These are phyloP conservation scores for Platynereis dumerilii DNA, from an alignment of 2,888 invertebrate genomes.

Conservation along the genomic window DNA sequence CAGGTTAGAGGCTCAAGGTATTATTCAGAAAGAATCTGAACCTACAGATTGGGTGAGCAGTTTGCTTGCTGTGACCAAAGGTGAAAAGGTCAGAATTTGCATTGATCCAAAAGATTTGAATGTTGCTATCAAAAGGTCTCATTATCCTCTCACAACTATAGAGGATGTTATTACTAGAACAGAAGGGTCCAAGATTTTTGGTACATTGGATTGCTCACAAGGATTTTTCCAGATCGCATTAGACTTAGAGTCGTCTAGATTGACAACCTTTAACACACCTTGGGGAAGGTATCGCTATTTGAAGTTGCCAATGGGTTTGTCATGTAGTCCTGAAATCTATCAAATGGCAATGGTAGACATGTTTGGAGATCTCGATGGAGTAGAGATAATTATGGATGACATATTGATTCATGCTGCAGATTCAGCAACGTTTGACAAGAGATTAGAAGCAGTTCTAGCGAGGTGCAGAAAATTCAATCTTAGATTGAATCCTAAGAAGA, in stretches of 20 bases:
- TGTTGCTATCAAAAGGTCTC: neutral
- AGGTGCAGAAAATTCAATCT: neutral
- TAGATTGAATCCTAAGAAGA: neutral
- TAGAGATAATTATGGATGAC: no score
- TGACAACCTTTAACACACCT: conserved; percentile 4
- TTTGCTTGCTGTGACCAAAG: neutral
- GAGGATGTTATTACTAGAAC: neutral
- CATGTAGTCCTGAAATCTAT: neutral
- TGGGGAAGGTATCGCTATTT: neutral
- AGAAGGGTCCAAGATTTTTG: neutral
- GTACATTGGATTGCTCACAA: neutral
- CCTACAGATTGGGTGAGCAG: no score
- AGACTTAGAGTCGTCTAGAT: neutral
- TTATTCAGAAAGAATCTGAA: no score
- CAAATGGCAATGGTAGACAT: neutral
- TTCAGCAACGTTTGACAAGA: no score
- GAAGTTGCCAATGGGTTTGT: neutral
- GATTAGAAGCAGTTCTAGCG: no score
- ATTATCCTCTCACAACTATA: neutral
- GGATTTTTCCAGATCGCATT: neutral
- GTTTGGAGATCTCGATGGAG: neutral
- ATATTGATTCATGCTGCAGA: no score
- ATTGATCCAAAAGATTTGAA: neutral
- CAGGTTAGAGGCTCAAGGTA: no score
- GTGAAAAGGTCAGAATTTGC: neutral